Conservation (phyloP, 2,888 invertebrate genomes). For the Saturnia pavonia region DNA sequence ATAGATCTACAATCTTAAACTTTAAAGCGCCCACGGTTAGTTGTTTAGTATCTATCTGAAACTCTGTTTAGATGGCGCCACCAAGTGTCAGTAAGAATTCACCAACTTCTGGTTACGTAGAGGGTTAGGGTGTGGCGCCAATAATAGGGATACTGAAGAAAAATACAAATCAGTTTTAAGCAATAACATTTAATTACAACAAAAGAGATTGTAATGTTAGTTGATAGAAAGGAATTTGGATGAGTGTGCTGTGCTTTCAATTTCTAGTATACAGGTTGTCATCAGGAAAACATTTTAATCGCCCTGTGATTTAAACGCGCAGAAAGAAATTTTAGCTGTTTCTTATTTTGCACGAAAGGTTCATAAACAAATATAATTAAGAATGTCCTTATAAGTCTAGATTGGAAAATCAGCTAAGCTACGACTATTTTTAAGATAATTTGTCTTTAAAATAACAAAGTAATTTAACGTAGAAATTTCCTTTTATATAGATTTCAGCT, state of each 20-base stretch:
- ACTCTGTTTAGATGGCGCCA: constrained; percentile 30
- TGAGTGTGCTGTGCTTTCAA: neutral
- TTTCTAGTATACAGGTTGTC: neutral
- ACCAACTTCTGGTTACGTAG: constrained; percentile 23
- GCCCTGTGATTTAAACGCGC: neutral
- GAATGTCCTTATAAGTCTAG: too few relatives aligned
- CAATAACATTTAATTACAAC: neutral
- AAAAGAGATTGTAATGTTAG: too few relatives aligned
- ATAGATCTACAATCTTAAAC: constrained; percentile 27
- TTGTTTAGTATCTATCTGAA: constrained; percentile 27
- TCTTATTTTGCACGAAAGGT: neutral
- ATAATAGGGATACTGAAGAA: neutral
- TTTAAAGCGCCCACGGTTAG: constrained; percentile 23
- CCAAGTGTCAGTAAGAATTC: constrained; percentile 28
- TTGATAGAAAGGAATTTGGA: too few relatives aligned
- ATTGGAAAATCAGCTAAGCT: too few relatives aligned
- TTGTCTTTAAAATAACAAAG: too few relatives aligned
- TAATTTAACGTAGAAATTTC: neutral
- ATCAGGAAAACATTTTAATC: neutral
- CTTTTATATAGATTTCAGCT: neutral
- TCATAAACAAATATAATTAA: too few relatives aligned
- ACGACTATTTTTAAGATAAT: too few relatives aligned
- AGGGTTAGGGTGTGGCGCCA: neutral
- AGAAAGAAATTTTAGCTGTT: neutral
- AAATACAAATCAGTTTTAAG: too few relatives aligned